Evolutionary conservation across 2,113 vertebrate genomes (phyloP).

Genomic region (Cyrtonyx montezumae): DNA sequence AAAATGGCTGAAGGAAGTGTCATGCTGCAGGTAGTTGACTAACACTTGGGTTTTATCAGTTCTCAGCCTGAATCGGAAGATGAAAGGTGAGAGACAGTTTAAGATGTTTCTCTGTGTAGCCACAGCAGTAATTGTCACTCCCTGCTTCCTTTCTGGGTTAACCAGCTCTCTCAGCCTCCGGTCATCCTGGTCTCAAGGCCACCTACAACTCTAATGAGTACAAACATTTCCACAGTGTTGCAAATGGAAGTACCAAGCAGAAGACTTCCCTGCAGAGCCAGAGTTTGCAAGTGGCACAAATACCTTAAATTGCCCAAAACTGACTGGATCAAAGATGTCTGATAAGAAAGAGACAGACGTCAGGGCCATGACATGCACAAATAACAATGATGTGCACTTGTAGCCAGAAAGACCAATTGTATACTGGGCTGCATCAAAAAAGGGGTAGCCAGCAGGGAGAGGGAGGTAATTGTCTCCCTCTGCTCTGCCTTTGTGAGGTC

Average conservation of each 20-base stretch:
- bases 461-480: background rate
- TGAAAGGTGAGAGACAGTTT: background rate
- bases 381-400: background rate
- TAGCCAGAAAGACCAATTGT: background rate
- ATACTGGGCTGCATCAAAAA: background rate
- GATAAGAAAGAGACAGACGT: background rate
- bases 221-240: background rate
- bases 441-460: background rate
- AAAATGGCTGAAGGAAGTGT: background rate
- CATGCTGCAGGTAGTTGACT: background rate
- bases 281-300: background rate
- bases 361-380: background rate
- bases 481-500: background rate
- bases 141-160: background rate
- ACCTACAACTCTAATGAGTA: background rate
- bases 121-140: background rate
- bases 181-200: fast-evolving
- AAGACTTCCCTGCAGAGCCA: background rate
- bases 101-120: background rate
- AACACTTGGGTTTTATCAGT: fast-evolving
- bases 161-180: background rate
- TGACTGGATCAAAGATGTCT: background rate
- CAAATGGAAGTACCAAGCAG: background rate
- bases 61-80: background rate
- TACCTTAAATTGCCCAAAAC: background rate